Evolutionary conservation across 2,888 invertebrate species (phyloP), one percentile per base, ranked within the genome.

Genomic region (Nephrotoma appendiculata): DNA sequence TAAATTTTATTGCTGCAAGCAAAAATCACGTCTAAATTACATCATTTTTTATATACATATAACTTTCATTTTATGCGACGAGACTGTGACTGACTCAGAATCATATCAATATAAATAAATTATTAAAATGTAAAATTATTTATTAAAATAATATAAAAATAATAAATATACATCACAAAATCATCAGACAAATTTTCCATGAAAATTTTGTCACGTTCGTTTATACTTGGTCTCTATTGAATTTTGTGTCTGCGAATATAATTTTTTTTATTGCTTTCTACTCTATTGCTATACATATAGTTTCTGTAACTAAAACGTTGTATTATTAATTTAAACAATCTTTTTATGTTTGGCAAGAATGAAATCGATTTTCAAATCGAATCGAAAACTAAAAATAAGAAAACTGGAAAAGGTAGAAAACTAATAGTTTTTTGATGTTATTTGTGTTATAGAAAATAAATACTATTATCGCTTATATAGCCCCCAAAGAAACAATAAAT

Each of bases 401-500:
- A 71, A 71, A 71, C 71, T 71, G 71, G 31, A 71, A 71, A 71
- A 71, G 71, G 71, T 71, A 71, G 19, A 71, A 52, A 71, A 71
- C 71, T 71, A 71, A 71, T 71, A 71, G 71, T 71, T 71, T 71
- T 71, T 71, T 71, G 31, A 71, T 71, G 71, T 71, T 71, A 71
- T 15, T 15, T 57, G 15, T 57, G 52, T 57, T 57, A 19, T 71
- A 71, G 71, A 71, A 71, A 71, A 71, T 9, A 71, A 71, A 71
- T 71, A 71, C 19, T 71, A 71, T 71, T 71, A 71, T 71, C 71
- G 71, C 71, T 31, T 31, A 31, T 9, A 71, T n/a, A 84, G 42
- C 84, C 84, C 84, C 84, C 84, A 42, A 71, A 84, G 42, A 84
- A 84, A 15, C n/a, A 84, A 84, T 84, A 83, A 83, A 83, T 84